Base-by-base conservation (phyloP, 2,797 vertebrate genomes). In the Limnodromus scolopaceus region DNA sequence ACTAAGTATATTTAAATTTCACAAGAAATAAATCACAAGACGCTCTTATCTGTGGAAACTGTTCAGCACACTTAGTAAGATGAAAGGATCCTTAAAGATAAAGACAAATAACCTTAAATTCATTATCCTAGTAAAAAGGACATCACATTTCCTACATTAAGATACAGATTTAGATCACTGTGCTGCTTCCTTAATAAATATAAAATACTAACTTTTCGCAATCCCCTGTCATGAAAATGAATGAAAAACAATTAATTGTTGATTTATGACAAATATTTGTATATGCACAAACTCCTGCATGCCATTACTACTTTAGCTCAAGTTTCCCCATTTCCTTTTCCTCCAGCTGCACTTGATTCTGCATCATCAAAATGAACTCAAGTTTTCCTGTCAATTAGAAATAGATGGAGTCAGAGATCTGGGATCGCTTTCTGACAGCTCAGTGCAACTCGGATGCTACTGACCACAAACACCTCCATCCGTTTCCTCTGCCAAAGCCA, bases 311-410 rank as follows among this genome's bases (percentile, higher is more conserved):
- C 72, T 49, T 64, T 12, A 89, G 74, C 65, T 89, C 82, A 68
- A 28, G 71, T 87, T 92, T 89, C 72, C 46, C 46, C 36, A 69
- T 66, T 90, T 92, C 83, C 75, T 65, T 65, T 81, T 80, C 58
- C 57, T 78, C 82, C 89, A 95, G 82, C 87, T 92, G 92, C 84
- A 63, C 51, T 89, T 69, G 45, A 87, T 89, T 91, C 87, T 30
- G 41, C 53, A 81, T 28, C 78, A 78, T 63, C 69, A 75, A 75
- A 88, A 78, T 8, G 41, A 87, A 78, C 1, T 0, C 3, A 8
- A 57, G 48, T 57, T 57, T 89, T 87, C 60, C 87, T 85, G 65
- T 32, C 91, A 74, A 80, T 94, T 93, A 55, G 10, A 60, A 79
- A 60, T 3, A 66, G 84, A 68, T 18, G 6, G 66, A 92, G 28